These are phyloP conservation scores for Drosophila sordidula DNA, from an alignment of 2,888 invertebrate genomes.

Conservation along the genomic window DNA sequence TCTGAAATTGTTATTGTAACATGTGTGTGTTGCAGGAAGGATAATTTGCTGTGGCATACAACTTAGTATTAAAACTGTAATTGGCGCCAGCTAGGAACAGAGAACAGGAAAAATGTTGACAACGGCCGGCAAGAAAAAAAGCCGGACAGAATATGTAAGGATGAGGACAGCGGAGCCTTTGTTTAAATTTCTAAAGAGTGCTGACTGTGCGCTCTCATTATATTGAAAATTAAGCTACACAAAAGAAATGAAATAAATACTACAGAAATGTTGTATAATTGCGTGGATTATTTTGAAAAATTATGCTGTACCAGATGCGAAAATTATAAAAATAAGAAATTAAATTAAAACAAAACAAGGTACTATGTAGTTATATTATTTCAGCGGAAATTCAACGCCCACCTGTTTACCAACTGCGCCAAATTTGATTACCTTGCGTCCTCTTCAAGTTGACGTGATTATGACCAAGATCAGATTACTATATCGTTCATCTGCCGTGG, in stretches of 20 bases:
- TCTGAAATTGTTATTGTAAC: conserved; percentile 42
- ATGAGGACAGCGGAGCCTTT: conserved; percentile 12
- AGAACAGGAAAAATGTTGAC: conserved; percentile 33
- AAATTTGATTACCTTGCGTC: not conserved
- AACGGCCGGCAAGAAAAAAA: conserved; percentile 19
- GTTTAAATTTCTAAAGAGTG: conserved; percentile 8
- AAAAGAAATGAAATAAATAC: not conserved
- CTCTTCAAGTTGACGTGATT: not conserved
- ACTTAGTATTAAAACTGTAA: conserved; percentile 65
- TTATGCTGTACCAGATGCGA: too few species aligned
- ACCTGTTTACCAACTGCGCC: not conserved
- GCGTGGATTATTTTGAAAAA: not conserved
- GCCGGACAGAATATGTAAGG: not conserved
- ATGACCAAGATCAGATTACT: conserved; percentile 1
- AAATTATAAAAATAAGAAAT: too few species aligned
- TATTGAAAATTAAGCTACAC: not conserved
- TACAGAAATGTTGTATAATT: not conserved
- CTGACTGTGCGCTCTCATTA: conserved; percentile 9
- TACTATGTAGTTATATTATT: too few species aligned
- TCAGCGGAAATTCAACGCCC: not conserved
- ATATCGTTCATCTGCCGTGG: not conserved
- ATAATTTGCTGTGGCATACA: conserved; percentile 68
- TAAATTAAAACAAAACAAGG: too few species aligned
- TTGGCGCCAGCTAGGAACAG: conserved; percentile 44
- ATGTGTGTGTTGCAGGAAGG: conserved; percentile 49